Evolutionary conservation across 2,113 vertebrate species (phyloP).

Genomic region (Oenanthe melanoleuca): DNA sequence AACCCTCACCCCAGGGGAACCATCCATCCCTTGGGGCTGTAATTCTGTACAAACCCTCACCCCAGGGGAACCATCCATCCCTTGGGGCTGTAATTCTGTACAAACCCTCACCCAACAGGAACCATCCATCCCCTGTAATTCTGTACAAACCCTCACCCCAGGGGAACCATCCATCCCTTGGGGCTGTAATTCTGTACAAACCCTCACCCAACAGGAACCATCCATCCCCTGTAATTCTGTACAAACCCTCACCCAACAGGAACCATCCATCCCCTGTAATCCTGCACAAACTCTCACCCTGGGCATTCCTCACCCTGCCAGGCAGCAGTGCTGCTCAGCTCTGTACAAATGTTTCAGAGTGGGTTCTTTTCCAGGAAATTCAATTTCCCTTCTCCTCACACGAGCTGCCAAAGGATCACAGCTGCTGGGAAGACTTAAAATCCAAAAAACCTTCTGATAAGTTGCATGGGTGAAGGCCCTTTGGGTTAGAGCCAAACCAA

Average conservation of each 20-base stretch:
- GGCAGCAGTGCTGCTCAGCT: not conserved
- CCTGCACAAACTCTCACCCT: too few species aligned
- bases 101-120: too few species aligned
- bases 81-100: too few species aligned
- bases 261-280: too few species aligned
- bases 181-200: too few species aligned
- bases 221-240: too few species aligned
- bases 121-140: not conserved
- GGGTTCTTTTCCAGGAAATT: not conserved
- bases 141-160: not conserved
- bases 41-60: too few species aligned
- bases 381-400: not conserved
- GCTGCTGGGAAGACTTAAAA: not conserved
- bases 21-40: too few species aligned
- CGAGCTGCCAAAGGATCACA: not conserved
- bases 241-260: too few species aligned
- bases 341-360: rapidly evolving
- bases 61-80: too few species aligned
- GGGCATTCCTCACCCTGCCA: not conserved
- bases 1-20: not conserved
- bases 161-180: too few species aligned
- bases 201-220: too few species aligned
- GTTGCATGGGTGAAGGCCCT: not conserved
- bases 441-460: not conserved
- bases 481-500: not conserved